Evolutionary conservation across 2,113 vertebrate species (phyloP), one percentile per base, ranked within the genome.

Genomic region (Archocentrus centrarchus): DNA sequence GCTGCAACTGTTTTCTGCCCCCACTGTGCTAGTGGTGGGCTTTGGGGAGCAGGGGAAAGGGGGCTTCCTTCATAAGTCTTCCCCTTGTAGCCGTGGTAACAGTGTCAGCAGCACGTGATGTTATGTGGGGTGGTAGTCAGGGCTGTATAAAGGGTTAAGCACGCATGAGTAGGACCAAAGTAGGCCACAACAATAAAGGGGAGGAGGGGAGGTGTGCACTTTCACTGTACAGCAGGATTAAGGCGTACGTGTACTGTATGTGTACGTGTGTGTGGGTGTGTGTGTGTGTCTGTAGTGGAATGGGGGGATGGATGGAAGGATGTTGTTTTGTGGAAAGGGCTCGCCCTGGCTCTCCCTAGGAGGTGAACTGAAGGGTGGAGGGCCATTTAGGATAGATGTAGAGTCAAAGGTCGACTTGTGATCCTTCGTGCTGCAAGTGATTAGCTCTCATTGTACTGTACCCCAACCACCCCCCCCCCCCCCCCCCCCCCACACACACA

Each of bases 11-110:
- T 57, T 55, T 57, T 66, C 27, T 66, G 68, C 47, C 41, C 87
- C 78, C n/a, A 59, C 53, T 18, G 27, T 5, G 62, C 82, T 35
- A 83, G 86, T 82, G 88, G 84, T 78, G 75, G 81, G 88, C 87
- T 91, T 88, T 17, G 75, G 76, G 84, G 79, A 77, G 59, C 59
- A 64, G 81, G 58, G 50, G 27, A 85, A 81, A 32, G 61, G 89
- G 89, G 86, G 75, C 59, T 88, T 85, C 39, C 7, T 77, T 75
- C 66, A 82, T 62, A 94, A 95, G 88, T 95, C 94, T 94, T 94
- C 94, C 94, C 75, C 75, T 59, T 89, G 87, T 91, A 93, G 90
- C 94, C 92, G 88, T 94, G 93, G 95, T 94, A 95, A 96, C 95
- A 96, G 95, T 87, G 27, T 90, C 90, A 89, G 75, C 9, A 15